Evolutionary conservation across 2,113 vertebrate genomes (phyloP), one percentile per base, ranked within the genome.

Genomic region (Oreochromis tanganicae): DNA sequence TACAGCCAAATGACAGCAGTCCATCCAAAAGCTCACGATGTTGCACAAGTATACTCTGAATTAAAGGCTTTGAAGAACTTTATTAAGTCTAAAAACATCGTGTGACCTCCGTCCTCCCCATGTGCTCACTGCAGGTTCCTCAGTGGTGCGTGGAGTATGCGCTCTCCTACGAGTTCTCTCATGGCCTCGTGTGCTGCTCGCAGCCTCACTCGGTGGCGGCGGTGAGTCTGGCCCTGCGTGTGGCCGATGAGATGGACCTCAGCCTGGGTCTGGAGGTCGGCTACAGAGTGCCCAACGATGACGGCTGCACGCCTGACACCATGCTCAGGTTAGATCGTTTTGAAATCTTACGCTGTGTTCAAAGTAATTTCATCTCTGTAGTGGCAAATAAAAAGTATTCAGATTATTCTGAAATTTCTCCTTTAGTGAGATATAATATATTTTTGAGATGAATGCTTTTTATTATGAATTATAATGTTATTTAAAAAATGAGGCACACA

Each of bases 201-300:
- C 98, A 99, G 90, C 98, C 98, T 3, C 94, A 97, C 75, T 96
- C 97, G 1, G 96, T 96, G 85, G 98, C 98, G 0, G 98, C 98
- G 10, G 95, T 97, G 84, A 98, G 98, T 93, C 94, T 99, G 88
- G 97, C 98, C 3, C 93, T 99, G 12, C 96, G 96, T 0, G 98
- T 99, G 90, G 99, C 98, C 0, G 99, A 99, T 5, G 99, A 99
- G 95, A 99, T 99, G 98, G 99, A 99, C 95, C 96, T 99, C 54
- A 98, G 97, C 59, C 90, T 99, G 93, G 99, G 99, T 75, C 96
- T 99, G 14, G 98, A 99, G 95, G 97, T 99, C 27, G 98, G 98
- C 80, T 99, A 99, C 96, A 96, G 97, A 27, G 96, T 99, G 63
- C 97, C 98, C 4, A 97, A 98, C 2, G 98, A 99, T 87, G 97